Evolutionary conservation across 2,888 invertebrate genomes (phyloP).

Genomic region (Macaria liturata): DNA sequence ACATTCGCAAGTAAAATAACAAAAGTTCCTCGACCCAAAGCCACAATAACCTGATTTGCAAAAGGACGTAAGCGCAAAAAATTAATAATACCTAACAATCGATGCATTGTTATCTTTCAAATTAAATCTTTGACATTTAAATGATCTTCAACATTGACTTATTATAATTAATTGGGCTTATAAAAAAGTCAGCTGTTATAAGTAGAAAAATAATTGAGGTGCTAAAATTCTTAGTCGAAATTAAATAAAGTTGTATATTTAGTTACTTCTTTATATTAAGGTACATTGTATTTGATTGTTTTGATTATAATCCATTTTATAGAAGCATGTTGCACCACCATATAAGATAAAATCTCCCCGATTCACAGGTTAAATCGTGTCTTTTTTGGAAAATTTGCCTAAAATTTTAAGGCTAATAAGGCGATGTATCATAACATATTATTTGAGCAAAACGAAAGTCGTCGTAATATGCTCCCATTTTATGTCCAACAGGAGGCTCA

Average conservation of each 20-base stretch:
- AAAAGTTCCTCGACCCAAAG: conserved; percentile 20
- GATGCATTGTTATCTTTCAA: conserved; percentile 34
- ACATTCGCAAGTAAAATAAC: conserved; percentile 19
- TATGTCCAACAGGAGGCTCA: not conserved
- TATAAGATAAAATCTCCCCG: no score
- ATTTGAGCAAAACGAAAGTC: no score
- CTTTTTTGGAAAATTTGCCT: no score
- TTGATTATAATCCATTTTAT: no score
- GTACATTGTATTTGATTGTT: no score
- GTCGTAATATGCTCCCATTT: not conserved
- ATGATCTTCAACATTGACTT: conserved; percentile 27
- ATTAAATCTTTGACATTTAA: conserved; percentile 34
- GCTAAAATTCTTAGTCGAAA: no score
- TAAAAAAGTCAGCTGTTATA: conserved; percentile 4
- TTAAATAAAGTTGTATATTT: no score
- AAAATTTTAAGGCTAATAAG: no score
- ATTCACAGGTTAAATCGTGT: no score
- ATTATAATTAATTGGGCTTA: conserved; percentile 7
- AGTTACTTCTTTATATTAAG: no score
- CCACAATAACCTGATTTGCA: conserved; percentile 22
- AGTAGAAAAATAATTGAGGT: not conserved
- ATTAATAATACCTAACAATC: conserved; percentile 26
- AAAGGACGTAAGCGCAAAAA: conserved; percentile 24
- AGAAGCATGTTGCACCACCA: no score
- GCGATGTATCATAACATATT: no score